Evolutionary conservation across 2,113 vertebrate species (phyloP).

Genomic region (Pollimyrus isidori): DNA sequence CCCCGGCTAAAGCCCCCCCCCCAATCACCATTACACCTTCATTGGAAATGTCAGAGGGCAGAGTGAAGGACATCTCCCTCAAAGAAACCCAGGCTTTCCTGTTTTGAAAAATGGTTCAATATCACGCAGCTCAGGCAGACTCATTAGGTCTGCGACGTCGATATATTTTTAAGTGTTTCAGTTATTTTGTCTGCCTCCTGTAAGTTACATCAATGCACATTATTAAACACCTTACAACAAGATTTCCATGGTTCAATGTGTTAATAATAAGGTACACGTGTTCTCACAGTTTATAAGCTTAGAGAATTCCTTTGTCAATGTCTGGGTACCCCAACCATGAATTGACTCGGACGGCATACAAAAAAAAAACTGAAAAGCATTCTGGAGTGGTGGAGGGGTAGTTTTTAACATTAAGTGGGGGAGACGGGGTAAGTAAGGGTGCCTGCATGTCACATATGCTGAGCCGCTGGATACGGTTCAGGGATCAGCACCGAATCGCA

Average conservation of each 20-base stretch:
- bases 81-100: not conserved
- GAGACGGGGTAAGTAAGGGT: not conserved
- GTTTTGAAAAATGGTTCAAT: not conserved
- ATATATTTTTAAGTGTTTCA: not conserved
- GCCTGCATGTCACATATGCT: not conserved
- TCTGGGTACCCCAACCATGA: not conserved
- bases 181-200: not conserved
- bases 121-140: not conserved
- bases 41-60: not conserved
- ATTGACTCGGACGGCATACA: not conserved
- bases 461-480: not conserved
- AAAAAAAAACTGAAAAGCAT: not conserved
- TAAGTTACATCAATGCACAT: not conserved
- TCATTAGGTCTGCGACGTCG: not conserved
- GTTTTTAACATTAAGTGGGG: not conserved
- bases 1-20: not conserved
- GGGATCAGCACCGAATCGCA: not conserved
- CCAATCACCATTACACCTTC: not conserved
- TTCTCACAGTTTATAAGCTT: not conserved
- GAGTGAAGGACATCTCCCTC: not conserved
- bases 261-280: not conserved
- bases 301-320: not conserved
- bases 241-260: not conserved
- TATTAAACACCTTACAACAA: not conserved
- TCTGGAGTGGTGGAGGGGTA: not conserved